These are phyloP conservation scores for Zygogramma bicolorata DNA, from an alignment of 2,888 invertebrate genomes.

Conservation along the genomic window DNA sequence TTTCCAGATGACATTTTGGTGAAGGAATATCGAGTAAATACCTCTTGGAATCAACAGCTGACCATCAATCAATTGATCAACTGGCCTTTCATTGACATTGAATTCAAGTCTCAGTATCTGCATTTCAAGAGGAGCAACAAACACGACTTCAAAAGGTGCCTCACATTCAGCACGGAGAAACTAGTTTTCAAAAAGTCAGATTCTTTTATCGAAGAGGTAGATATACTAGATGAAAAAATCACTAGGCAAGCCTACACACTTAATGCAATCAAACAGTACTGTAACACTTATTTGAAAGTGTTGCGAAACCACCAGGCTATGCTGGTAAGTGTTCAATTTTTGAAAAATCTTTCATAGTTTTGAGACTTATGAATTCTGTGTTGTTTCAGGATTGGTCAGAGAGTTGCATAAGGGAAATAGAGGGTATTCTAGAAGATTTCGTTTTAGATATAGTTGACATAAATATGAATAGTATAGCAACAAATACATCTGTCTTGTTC, in stretches of 20 bases:
- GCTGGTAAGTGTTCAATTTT: constrained; percentile 27
- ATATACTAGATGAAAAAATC: constrained; percentile 30
- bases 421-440: constrained; percentile 35
- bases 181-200: constrained; percentile 34
- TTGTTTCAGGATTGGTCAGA: constrained; percentile 24
- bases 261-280: constrained; percentile 37
- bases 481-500: constrained; percentile 39
- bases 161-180: constrained; percentile 39
- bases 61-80: constrained; percentile 37
- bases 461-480: constrained; percentile 40
- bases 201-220: constrained; percentile 35
- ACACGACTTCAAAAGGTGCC: constrained; percentile 35
- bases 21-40: constrained; percentile 34
- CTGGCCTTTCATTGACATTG: constrained; percentile 39
- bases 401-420: constrained; percentile 23
- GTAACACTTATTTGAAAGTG: constrained; percentile 25
- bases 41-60: constrained; percentile 21
- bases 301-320: constrained; percentile 19
- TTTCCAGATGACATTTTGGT: constrained; percentile 35
- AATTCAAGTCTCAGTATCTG: constrained; percentile 36
- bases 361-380: too few species aligned
- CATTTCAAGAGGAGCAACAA: constrained; percentile 39
- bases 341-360: too few species aligned
- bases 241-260: constrained; percentile 36
- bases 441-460: constrained; percentile 36